Evolutionary conservation across 1,140 invertebrate species (phyloP), one percentile per base, ranked within the genome.

Genomic region (Drosophila nigrodunni): DNA sequence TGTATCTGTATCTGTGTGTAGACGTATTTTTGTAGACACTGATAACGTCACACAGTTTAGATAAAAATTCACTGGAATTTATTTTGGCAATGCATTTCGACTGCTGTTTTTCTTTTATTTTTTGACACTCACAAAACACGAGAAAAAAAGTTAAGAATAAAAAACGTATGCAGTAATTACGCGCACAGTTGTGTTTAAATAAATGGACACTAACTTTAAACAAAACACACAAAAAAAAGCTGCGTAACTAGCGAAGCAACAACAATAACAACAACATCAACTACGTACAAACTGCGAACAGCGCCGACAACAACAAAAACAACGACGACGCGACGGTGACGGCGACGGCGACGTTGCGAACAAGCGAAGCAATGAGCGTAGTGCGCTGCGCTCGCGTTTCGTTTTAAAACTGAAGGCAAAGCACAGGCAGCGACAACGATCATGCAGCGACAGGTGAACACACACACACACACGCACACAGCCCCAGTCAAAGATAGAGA

Each of bases 331-430:
- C 39, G 37, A 7, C 70, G 15, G 11, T 59, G 47, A 50, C 52
- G n/a, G 35, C 39, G 30, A 55, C 71, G 39, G 21, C 43, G 13
- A 50, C 37, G 7, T 44, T 54, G 21, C 49, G 60, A 71, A 37
- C 69, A 50, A 71, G 43, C 69, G 41, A 37, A 52, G 35, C 44
- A 59, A 44, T 67, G 18, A 47, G 57, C 65, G 65, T 39, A 43
- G 47, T 74, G 52, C 58, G 72, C 72, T 74, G 65, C 72, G 72
- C 66, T 70, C 66, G 72, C 65, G 66, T 57, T 74, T 74, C 72
- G 72, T 50, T 74, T 74, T 69, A 57, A 74, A 74, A 74, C 72
- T 74, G 44, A 74, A 74, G 54, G 43, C 65, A 54, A 61, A 74
- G 41, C 43, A 41, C 58, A 74, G 49, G 39, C 55, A 57, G 44